phyloP scores from a whole-genome alignment of 2,797 vertebrate genomes.

The Hypotaenidia okinawae region DNA sequence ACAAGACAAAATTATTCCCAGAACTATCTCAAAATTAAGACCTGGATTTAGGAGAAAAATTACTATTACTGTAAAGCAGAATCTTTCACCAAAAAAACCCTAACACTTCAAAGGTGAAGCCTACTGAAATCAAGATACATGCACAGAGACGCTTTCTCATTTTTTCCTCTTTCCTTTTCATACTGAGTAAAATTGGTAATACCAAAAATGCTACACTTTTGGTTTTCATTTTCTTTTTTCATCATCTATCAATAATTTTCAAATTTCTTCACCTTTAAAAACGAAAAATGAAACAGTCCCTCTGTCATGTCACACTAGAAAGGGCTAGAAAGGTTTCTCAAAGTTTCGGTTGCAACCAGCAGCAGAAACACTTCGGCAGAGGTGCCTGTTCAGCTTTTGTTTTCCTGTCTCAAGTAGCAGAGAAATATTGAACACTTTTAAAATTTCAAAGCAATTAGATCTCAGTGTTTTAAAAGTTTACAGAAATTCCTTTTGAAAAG shows the following conservation, averaged over 20 bases:
- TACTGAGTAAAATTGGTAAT: background rate
- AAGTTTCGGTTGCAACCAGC: conserved; percentile 6
- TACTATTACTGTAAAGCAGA: background rate
- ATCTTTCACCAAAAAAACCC: background rate
- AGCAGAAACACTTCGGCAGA: background rate
- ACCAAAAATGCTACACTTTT: background rate
- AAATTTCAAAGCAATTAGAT: background rate
- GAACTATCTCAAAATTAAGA: background rate
- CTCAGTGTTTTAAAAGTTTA: background rate
- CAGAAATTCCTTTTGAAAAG: background rate
- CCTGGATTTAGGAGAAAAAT: background rate
- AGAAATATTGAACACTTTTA: conserved; percentile 7
- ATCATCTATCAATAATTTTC: background rate
- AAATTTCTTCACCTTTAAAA: background rate
- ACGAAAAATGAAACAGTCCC: background rate
- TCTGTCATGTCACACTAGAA: background rate
- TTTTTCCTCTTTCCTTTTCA: background rate
- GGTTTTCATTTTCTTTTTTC: conserved; percentile 16
- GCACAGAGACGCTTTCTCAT: background rate
- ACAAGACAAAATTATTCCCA: background rate
- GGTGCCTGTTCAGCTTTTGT: conserved; percentile 2
- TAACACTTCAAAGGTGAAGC: background rate
- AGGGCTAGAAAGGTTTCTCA: background rate
- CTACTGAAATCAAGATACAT: background rate
- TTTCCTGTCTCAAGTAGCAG: background rate